These are phyloP conservation scores for Ceratothoa steindachneri DNA, from an alignment of 2,888 invertebrate species.

Conservation along the genomic window DNA sequence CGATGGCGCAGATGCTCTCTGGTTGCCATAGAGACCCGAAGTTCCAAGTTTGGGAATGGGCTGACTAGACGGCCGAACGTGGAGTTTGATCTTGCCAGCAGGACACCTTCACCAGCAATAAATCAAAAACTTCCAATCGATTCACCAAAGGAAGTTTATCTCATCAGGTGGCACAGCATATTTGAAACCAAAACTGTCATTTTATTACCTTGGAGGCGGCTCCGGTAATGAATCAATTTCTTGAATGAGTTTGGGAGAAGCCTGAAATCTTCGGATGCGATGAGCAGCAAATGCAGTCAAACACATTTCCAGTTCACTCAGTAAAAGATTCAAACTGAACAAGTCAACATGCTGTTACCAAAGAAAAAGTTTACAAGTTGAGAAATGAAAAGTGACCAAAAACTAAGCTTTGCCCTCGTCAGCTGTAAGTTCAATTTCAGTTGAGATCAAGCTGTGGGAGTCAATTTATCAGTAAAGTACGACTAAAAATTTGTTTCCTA, in stretches of 20 bases:
- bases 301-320: constrained; percentile 65
- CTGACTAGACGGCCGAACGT: constrained; percentile 54
- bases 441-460: too few species aligned
- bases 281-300: constrained; percentile 79
- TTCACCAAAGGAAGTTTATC: too few species aligned
- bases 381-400: background rate
- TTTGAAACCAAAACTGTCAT: background rate
- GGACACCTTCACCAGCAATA: constrained; percentile 56
- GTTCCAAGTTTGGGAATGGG: constrained; percentile 28
- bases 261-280: constrained; percentile 69
- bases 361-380: constrained; percentile 40
- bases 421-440: too few species aligned
- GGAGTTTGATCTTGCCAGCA: constrained; percentile 63
- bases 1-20: constrained; percentile 36
- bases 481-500: too few species aligned
- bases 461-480: too few species aligned
- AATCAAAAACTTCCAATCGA: background rate
- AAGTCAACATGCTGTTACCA: constrained; percentile 64
- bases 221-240: constrained; percentile 63
- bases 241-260: constrained; percentile 67
- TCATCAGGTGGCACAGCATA: background rate
- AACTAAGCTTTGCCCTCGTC: background rate
- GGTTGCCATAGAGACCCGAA: constrained; percentile 24
- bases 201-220: constrained; percentile 56
- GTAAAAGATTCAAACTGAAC: constrained; percentile 62